Evolutionary conservation across 2,797 vertebrate species (phyloP), one percentile per base, ranked within the genome.

Genomic region (Geotrypetes seraphini): DNA sequence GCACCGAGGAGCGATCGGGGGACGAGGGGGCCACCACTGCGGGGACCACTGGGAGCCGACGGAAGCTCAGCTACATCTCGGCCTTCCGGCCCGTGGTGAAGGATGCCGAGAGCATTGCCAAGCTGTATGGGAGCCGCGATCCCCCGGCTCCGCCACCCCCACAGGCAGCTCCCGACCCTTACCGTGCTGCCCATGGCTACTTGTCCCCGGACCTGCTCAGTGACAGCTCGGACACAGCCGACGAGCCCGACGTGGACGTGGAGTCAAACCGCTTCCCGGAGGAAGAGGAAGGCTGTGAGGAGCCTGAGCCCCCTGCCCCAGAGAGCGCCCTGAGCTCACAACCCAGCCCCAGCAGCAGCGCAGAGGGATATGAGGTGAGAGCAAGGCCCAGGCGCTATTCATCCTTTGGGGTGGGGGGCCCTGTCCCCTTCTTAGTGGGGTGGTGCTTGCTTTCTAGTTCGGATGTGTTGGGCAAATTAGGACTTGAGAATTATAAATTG

Each of bases 61-160:
- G 90, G 46, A 95, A 92, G 39, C 74, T 84, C 41, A 84, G 79
- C 39, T 94, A 97, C 58, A 81, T 96, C 19, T 97, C 93, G 3
- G 93, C 93, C 34, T 97, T 97, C 72, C 84, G 91, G 10, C 93
- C 93, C 0, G 92, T 97, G 19, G 86, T 95, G 33, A 96, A 93
- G 56, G 93, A 96, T 59, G 73, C 87, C 1, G 93, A 96, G 66
- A 92, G 81, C 62, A 93, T 97, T 36, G 92, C 92, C 39, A 96
- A 96, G 54, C 86, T 97, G n/a, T 97, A 97, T 28, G 90, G 89
- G 2, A 86, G 79, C 57, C 78, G 93, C 31, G 93, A 97, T 36
- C 51, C 78, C 15, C 71, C 73, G 1, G 75, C 55, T 48, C 53
- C 82, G 19, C 49, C 85, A n/a, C n/a, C n/a, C n/a, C n/a, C 33